A percentile compares a stretch with the other conserved stretches of the same genome.
phyloP scores from a whole-genome alignment of 1,140 invertebrate species.

The Pomacea maculata region DNA sequence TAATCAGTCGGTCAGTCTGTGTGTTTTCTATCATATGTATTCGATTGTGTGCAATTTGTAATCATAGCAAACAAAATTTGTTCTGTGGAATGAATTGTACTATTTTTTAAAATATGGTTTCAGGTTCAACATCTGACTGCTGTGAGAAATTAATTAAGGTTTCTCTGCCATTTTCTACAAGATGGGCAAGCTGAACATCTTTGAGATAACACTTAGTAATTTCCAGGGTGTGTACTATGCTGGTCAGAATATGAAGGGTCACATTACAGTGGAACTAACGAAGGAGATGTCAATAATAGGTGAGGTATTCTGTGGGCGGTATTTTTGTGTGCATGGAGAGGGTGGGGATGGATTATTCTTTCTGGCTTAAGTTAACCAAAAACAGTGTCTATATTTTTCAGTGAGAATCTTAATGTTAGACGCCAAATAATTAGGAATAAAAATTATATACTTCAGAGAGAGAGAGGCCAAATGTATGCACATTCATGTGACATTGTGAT shows the following conservation, averaged over 20 bases:
- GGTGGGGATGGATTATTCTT: too few relatives aligned
- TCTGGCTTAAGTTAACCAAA: neutral
- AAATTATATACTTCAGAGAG: neutral
- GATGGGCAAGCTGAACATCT: conserved; percentile 40
- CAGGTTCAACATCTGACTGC: too few relatives aligned
- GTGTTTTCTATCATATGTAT: too few relatives aligned
- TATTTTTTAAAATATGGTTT: too few relatives aligned
- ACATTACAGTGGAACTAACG: conserved; percentile 35
- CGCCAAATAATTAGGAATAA: neutral
- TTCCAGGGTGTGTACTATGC: conserved; percentile 31
- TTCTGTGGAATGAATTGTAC: too few relatives aligned
- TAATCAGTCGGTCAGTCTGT: too few relatives aligned
- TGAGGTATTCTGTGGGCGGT: neutral
- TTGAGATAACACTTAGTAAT: conserved; percentile 29
- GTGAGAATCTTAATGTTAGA: too few relatives aligned
- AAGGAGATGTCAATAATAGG: neutral
- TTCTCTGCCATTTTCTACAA: neutral
- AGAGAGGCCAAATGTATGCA: neutral
- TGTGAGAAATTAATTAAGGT: neutral
- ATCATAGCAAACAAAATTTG: too few relatives aligned
- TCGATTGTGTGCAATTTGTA: too few relatives aligned
- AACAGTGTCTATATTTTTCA: too few relatives aligned
- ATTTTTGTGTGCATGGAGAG: too few relatives aligned
- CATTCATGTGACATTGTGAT: neutral
- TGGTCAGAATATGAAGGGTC: conserved; percentile 31